Evolutionary conservation across 2,888 invertebrate genomes (phyloP).

Genomic region (Drosophila yooni): DNA sequence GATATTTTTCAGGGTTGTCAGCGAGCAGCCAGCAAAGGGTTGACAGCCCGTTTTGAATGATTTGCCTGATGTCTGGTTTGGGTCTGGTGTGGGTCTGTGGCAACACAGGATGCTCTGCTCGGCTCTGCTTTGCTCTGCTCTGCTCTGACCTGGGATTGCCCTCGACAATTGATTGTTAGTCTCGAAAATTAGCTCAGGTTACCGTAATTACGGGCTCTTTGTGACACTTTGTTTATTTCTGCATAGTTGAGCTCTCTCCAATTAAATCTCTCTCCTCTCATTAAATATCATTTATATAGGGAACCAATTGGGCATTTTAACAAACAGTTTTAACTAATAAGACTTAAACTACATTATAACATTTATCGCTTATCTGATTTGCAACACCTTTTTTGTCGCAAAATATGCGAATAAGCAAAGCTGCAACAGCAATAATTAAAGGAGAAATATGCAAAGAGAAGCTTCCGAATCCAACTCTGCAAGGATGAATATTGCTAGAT

Average conservation of each 20-base stretch:
- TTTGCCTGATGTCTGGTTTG: slow-evolving; percentile 3
- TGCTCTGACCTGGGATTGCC: slow-evolving; percentile 6
- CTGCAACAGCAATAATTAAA: not conserved
- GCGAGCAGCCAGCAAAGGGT: slow-evolving; percentile 56
- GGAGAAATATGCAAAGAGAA: accelerated
- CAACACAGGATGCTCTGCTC: slow-evolving; percentile 54
- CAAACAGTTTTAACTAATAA: not conserved
- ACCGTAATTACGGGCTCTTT: slow-evolving; percentile 65
- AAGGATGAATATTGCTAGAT: not conserved
- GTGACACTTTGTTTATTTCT: slow-evolving; percentile 53
- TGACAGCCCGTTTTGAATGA: slow-evolving; percentile 29
- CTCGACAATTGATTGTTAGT: slow-evolving; percentile 69
- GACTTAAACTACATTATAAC: no score
- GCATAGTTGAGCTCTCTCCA: slow-evolving; percentile 45
- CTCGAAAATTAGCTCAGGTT: slow-evolving; percentile 78
- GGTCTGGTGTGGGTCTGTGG: slow-evolving; percentile 9
- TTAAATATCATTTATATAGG: not conserved
- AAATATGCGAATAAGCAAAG: no score
- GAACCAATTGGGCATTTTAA: not conserved
- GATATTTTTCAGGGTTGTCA: slow-evolving; percentile 74
- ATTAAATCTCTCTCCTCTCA: slow-evolving; percentile 8
- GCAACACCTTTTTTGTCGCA: not conserved
- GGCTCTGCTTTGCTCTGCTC: not conserved
- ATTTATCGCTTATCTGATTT: not conserved
- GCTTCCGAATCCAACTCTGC: not conserved